Percentiles rank a stretch among this genome's conserved stretches.
These are phyloP conservation scores for Orbicella faveolata DNA, from an alignment of 64 coral and sea anemone species.

Conservation along the genomic window DNA sequence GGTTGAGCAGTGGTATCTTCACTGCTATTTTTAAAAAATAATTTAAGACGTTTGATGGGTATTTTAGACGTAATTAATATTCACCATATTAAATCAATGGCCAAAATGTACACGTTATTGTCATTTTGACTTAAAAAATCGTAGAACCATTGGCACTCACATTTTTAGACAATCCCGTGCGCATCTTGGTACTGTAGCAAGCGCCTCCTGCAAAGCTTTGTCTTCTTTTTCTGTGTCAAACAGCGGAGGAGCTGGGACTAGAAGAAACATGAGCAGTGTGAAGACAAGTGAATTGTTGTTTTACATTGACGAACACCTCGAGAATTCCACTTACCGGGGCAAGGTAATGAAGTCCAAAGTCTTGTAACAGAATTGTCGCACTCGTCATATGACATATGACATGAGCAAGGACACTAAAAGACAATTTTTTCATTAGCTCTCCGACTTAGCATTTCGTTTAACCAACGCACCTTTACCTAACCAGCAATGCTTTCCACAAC, in stretches of 20 bases:
- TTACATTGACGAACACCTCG: background rate
- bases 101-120: too few species aligned
- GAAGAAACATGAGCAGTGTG: background rate
- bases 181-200: slow-evolving; percentile 6
- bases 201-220: background rate
- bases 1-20: too few species aligned
- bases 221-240: slow-evolving; percentile 29
- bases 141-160: background rate
- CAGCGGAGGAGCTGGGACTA: slow-evolving; percentile 6
- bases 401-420: slow-evolving; percentile 25
- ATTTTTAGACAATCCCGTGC: background rate
- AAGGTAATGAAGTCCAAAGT: slow-evolving; percentile 18
- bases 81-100: too few species aligned
- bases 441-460: too few species aligned
- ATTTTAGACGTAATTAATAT: too few species aligned
- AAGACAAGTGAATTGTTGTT: too few species aligned
- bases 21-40: too few species aligned
- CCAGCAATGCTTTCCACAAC: too few species aligned
- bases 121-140: background rate
- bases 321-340: background rate
- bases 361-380: slow-evolving; percentile 15
- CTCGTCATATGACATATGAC: slow-evolving; percentile 24
- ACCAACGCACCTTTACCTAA: too few species aligned
- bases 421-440: background rate
- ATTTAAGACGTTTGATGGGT: too few species aligned